Percentiles rank a stretch among this genome's conserved stretches.
phyloP scores from a whole-genome alignment of 2,888 invertebrate genomes.

The Serripes groenlandicus region DNA sequence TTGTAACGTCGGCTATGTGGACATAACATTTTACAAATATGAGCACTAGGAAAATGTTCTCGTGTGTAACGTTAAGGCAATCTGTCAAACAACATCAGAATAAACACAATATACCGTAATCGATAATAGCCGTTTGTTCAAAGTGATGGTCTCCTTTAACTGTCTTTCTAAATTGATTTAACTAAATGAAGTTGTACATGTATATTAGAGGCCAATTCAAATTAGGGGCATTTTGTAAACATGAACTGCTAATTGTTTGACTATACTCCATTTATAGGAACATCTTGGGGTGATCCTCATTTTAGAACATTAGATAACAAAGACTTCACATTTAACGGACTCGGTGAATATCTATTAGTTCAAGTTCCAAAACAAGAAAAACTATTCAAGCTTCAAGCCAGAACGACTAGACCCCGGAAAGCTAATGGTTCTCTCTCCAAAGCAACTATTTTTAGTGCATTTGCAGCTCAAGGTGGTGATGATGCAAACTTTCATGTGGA shows the following conservation, averaged over 20 bases:
- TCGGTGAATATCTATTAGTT: conserved; percentile 42
- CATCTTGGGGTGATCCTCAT: conserved; percentile 55
- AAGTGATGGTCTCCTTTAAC: neutral
- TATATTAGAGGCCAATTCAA: neutral
- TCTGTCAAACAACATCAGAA: neutral
- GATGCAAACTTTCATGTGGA: conserved; percentile 41
- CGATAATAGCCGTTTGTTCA: neutral
- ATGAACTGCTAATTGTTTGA: neutral
- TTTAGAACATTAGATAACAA: conserved; percentile 41
- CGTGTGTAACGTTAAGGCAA: neutral
- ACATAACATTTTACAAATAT: neutral
- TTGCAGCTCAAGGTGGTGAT: conserved; percentile 29
- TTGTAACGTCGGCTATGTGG: neutral
- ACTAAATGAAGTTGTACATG: neutral
- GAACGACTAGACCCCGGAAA: conserved; percentile 26
- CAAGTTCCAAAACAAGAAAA: conserved; percentile 3
- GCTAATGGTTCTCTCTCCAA: conserved; percentile 18
- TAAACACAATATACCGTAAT: neutral
- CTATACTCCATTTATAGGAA: conserved; percentile 22
- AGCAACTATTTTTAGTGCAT: conserved; percentile 43
- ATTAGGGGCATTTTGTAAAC: neutral
- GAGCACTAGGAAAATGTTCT: neutral
- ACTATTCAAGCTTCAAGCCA: conserved; percentile 28
- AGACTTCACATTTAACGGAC: conserved; percentile 54
- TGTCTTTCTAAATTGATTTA: neutral